phyloP scores from a whole-genome alignment of 2,888 invertebrate genomes.

The Eupithecia subumbrata region DNA sequence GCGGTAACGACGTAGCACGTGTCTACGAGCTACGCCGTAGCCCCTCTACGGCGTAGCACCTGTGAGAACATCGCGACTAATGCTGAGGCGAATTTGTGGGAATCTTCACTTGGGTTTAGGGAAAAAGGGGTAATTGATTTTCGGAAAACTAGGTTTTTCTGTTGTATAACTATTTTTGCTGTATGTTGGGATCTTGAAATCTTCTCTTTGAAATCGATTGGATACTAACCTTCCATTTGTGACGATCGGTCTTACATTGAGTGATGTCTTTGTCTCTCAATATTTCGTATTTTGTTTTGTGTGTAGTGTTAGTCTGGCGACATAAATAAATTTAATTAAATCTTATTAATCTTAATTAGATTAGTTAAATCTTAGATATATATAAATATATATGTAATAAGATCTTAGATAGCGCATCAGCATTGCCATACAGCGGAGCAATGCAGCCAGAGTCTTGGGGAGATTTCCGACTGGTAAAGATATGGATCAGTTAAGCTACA shows the following conservation, averaged over 20 bases:
- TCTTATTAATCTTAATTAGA: not conserved
- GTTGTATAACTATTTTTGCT: not conserved
- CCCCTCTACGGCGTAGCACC: constrained; percentile 29
- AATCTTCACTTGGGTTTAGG: not conserved
- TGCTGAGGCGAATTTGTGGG: not conserved
- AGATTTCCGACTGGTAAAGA: too few species aligned
- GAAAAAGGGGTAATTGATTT: not conserved
- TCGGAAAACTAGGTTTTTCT: not conserved
- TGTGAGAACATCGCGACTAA: constrained; percentile 6
- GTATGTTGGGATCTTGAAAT: not conserved
- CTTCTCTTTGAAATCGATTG: too few species aligned
- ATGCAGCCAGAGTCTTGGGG: too few species aligned
- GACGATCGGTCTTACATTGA: not conserved
- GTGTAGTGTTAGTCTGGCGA: not conserved
- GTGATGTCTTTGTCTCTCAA: not conserved
- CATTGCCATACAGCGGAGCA: too few species aligned
- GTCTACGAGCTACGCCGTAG: constrained; percentile 37
- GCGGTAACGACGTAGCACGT: constrained; percentile 33
- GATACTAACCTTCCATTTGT: not conserved
- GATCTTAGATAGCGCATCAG: too few species aligned
- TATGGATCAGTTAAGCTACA: too few species aligned
- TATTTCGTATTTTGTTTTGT: not conserved
- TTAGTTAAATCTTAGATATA: too few species aligned
- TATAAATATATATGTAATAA: too few species aligned
- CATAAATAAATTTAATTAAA: not conserved